These are phyloP conservation scores for Catharus ustulatus DNA, from an alignment of 2,797 vertebrate species.

Conservation along the genomic window DNA sequence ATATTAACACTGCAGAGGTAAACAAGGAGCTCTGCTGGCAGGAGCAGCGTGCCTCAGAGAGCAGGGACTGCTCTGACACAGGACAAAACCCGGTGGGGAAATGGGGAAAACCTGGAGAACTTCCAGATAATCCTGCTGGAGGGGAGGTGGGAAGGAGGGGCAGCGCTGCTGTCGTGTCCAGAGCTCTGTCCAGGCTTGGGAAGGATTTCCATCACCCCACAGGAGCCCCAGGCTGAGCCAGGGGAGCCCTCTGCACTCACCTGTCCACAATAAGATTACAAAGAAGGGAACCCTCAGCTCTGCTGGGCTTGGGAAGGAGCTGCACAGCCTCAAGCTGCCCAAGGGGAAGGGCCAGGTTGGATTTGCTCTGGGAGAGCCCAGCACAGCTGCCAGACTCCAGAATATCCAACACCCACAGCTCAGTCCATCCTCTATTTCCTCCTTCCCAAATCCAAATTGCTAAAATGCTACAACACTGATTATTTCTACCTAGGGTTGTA, in stretches of 20 bases:
- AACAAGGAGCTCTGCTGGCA: conserved; percentile 25
- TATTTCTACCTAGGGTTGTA: neutral
- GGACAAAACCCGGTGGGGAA: neutral
- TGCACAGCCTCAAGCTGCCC: neutral
- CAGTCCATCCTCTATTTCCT: rapidly evolving
- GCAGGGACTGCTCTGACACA: neutral
- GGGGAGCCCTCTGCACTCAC: rapidly evolving
- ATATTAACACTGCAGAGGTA: conserved; percentile 7
- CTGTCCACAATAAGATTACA: rapidly evolving
- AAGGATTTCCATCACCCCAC: rapidly evolving
- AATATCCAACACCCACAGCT: neutral
- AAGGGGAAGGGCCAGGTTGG: rapidly evolving
- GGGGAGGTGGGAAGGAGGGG: neutral
- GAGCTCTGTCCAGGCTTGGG: neutral
- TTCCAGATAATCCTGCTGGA: neutral
- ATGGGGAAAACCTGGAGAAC: neutral
- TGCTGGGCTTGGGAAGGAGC: neutral
- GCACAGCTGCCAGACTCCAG: rapidly evolving
- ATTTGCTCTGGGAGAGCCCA: neutral
- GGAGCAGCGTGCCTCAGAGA: neutral
- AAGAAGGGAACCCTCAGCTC: neutral
- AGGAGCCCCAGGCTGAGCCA: rapidly evolving
- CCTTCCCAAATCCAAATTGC: neutral
- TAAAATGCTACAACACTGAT: neutral
- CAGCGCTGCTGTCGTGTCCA: rapidly evolving